A percentile compares a stretch with the other conserved stretches of the same genome.
These are phyloP conservation scores for Drosophila mettleri DNA, from an alignment of 2,888 invertebrate species.

Conservation along the genomic window DNA sequence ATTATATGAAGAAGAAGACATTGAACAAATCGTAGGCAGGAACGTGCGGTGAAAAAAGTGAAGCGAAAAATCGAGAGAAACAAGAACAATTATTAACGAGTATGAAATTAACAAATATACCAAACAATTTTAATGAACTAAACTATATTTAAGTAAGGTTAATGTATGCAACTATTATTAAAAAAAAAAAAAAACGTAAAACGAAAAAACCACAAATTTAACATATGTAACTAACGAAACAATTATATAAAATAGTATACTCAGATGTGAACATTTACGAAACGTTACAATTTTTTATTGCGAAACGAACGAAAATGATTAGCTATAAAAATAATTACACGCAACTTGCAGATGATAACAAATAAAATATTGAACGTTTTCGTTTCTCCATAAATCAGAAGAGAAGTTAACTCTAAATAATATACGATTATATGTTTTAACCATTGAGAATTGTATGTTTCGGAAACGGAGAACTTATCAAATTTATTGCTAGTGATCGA, in stretches of 20 bases:
- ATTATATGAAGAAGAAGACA: slow-evolving; percentile 74
- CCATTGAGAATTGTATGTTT: slow-evolving; percentile 22
- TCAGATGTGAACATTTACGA: slow-evolving; percentile 71
- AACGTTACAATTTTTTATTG: slow-evolving; percentile 71
- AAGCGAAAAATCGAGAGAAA: slow-evolving; percentile 35
- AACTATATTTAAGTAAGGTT: slow-evolving; percentile 67
- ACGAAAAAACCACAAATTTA: slow-evolving; percentile 43
- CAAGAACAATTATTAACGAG: slow-evolving; percentile 64
- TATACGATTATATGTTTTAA: slow-evolving; percentile 8
- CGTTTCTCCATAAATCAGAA: slow-evolving; percentile 9
- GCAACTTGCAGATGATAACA: slow-evolving; percentile 4
- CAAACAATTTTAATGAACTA: slow-evolving; percentile 74
- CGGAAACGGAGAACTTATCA: slow-evolving; percentile 55
- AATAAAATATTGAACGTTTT: slow-evolving; percentile 21
- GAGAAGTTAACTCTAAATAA: not conserved
- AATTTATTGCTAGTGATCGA: slow-evolving; percentile 72
- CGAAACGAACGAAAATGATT: slow-evolving; percentile 46
- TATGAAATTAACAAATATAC: slow-evolving; percentile 71
- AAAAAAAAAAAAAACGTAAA: slow-evolving; percentile 1
- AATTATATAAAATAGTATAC: slow-evolving; percentile 66
- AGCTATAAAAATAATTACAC: slow-evolving; percentile 43
- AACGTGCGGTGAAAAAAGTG: slow-evolving; percentile 84
- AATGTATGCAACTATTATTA: slow-evolving; percentile 72
- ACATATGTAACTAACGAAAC: slow-evolving; percentile 62
- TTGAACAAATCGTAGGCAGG: slow-evolving; percentile 85